Percentiles rank a stretch among this genome's conserved stretches.
Conservation (phyloP, 1,140 invertebrate species). For the Aricia agestis region DNA sequence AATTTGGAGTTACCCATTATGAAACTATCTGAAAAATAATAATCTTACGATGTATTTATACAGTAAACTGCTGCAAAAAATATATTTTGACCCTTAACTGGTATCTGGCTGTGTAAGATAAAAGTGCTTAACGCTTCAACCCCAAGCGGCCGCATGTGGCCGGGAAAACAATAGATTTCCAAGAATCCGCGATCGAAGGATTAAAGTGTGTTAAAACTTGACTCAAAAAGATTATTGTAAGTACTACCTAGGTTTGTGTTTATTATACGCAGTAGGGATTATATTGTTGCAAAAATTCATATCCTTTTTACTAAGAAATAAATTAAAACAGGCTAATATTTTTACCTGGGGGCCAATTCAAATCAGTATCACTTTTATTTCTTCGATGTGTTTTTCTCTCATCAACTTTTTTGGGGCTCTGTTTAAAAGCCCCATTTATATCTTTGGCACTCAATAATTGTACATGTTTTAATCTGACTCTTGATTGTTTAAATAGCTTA, state of each 20-base stretch:
- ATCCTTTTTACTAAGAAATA: no score
- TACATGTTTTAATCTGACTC: constrained; percentile 72
- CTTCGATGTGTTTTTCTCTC: constrained; percentile 78
- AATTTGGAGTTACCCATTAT: constrained; percentile 68
- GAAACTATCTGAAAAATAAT: constrained; percentile 54
- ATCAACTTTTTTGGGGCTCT: constrained; percentile 66
- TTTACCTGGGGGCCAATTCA: constrained; percentile 78
- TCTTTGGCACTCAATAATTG: constrained; percentile 67
- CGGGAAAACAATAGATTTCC: no score
- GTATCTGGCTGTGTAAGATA: no score
- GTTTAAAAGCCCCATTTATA: constrained; percentile 71
- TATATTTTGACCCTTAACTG: no score
- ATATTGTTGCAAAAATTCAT: no score
- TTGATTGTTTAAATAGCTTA: constrained; percentile 86
- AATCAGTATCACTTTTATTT: constrained; percentile 85
- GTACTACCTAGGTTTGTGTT: no score
- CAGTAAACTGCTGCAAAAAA: not conserved
- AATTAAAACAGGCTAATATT: not conserved
- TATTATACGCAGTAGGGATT: no score
- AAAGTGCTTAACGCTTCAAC: no score
- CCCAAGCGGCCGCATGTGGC: no score
- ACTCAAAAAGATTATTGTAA: no score
- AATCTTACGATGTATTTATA: constrained; percentile 13
- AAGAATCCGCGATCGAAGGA: no score
- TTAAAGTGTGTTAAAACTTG: no score